These are phyloP conservation scores for Heliconius charithonia DNA, from an alignment of 2,888 invertebrate genomes.

Conservation along the genomic window DNA sequence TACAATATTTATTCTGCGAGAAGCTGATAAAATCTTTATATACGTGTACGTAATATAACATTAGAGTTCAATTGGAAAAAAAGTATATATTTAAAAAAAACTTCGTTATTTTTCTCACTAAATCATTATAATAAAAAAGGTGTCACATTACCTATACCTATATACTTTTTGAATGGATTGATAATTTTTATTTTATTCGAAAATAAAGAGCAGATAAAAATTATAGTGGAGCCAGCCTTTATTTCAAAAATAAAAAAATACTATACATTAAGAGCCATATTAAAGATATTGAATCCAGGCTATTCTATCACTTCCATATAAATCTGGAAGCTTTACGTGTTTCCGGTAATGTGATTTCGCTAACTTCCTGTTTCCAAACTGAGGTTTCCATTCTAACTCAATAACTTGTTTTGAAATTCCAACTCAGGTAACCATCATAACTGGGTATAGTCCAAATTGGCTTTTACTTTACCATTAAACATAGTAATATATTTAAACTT, in stretches of 20 bases:
- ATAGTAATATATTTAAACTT: neutral
- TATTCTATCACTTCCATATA: neutral
- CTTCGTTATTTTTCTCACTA: too few relatives aligned
- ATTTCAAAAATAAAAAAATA: neutral
- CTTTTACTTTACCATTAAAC: neutral
- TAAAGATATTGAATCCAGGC: neutral
- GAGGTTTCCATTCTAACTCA: constrained; percentile 8
- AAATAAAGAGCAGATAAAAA: neutral
- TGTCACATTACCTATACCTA: too few relatives aligned
- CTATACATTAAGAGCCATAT: neutral
- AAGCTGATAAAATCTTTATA: too few relatives aligned
- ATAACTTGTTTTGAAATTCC: constrained; percentile 2
- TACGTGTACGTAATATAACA: too few relatives aligned
- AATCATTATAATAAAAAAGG: too few relatives aligned
- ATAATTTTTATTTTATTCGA: too few relatives aligned
- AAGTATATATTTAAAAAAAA: too few relatives aligned
- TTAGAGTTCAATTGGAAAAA: too few relatives aligned
- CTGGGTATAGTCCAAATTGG: neutral
- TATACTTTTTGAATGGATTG: too few relatives aligned
- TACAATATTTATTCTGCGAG: too few relatives aligned
- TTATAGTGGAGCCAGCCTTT: neutral
- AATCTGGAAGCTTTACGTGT: neutral
- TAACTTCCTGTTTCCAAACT: neutral
- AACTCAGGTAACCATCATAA: too few relatives aligned
- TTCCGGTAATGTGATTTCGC: neutral